Percentiles rank a stretch among this genome's conserved stretches.
Conservation (phyloP, 2,797 vertebrate species). For the Bufotes viridis region DNA sequence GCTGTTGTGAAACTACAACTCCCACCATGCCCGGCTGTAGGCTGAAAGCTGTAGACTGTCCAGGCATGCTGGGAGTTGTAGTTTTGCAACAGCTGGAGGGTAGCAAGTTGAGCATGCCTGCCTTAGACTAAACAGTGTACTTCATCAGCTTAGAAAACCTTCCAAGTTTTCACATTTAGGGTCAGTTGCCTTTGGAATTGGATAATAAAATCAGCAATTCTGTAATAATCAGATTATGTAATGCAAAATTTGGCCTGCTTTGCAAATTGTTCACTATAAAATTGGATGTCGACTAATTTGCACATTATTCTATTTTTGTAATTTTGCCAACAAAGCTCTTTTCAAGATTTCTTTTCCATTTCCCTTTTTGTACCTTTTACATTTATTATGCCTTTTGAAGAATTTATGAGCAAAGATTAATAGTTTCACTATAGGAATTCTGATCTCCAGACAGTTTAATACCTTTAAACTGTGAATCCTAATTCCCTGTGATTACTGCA, state of each 20-base stretch:
- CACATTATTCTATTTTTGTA: constrained; percentile 3
- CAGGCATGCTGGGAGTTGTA: too few species aligned
- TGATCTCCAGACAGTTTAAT: constrained; percentile 23
- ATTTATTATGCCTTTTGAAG: constrained; percentile 31
- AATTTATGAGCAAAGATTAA: constrained; percentile 26
- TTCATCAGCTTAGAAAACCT: too few species aligned
- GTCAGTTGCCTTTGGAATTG: background rate
- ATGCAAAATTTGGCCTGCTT: background rate
- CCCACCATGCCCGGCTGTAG: too few species aligned
- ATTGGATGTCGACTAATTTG: constrained; percentile 3
- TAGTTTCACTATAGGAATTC: background rate
- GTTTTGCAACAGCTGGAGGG: too few species aligned
- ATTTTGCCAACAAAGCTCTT: constrained; percentile 3
- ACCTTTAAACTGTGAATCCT: constrained; percentile 2
- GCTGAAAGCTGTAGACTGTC: too few species aligned
- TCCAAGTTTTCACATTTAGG: background rate
- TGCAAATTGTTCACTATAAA: constrained; percentile 18
- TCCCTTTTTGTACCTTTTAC: constrained; percentile 13
- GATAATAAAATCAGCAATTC: background rate
- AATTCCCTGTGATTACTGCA: constrained; percentile 6
- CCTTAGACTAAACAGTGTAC: too few species aligned
- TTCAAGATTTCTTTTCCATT: constrained; percentile 2
- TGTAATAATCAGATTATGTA: background rate
- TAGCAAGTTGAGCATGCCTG: too few species aligned
- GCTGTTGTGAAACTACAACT: too few species aligned